Evolutionary conservation across 2,113 vertebrate species (phyloP), one percentile per base, ranked within the genome.

Genomic region (Pseudonaja textilis): DNA sequence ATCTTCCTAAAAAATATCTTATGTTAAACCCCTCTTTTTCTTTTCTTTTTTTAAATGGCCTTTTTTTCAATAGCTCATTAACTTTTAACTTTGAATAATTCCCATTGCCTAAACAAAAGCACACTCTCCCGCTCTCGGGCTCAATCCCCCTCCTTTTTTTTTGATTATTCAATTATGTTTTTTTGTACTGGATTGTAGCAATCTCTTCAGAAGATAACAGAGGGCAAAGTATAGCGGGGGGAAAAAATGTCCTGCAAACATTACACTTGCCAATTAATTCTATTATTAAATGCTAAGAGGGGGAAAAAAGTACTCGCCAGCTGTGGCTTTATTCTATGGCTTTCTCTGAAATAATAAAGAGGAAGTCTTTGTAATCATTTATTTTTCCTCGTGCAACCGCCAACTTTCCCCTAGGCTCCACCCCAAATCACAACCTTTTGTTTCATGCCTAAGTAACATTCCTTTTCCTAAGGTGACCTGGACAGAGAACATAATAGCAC

Each of bases 251-350:
- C 96, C 87, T 96, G 96, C 92, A 96, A 96, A 96, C 96, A 97
- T 97, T 97, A 97, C 96, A 96, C 97, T 97, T 97, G 96, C 96
- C 97, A 98, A 97, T 98, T 98, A 98, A 98, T 98, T 98, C 96
- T 97, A 97, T 97, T 98, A 98, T 98, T 97, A 97, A 97, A 97
- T 95, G 95, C 95, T 97, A 97, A 97, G 29, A 12, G 57, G 18
- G 50, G 8, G 0, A 1, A 22, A 96, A 95, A 97, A 97, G 96
- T 95, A 97, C 94, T 97, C 97, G 97, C 97, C 98, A 98, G 97
- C 98, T 98, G 97, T 97, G 97, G 97, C 96, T 97, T 98, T 97
- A 98, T 98, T 97, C 95, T 98, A 97, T 97, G 97, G 97, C 97
- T 97, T 95, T 90, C 56, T 90, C 97, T 97, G 98, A 97, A 97